Conservation (phyloP, 2,888 invertebrate genomes). For the Timema podura region DNA sequence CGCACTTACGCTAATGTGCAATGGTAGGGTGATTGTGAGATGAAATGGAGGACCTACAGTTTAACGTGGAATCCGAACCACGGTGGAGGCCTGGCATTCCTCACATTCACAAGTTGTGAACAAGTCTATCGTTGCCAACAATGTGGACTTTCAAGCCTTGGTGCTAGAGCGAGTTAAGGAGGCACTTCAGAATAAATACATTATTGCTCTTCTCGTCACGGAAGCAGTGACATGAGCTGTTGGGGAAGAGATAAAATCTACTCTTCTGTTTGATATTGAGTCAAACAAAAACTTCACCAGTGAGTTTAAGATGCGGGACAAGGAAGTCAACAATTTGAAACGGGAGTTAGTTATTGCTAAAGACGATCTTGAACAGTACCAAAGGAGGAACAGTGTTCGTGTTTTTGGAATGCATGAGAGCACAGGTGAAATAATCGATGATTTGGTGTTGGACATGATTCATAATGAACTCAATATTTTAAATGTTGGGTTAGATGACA, state of each 20-base stretch:
- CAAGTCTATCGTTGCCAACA: no score
- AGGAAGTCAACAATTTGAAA: neutral
- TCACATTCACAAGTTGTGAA: no score
- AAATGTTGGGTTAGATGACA: neutral
- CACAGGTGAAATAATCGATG: neutral
- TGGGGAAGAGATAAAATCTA: no score
- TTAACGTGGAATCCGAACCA: no score
- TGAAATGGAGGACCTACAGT: no score
- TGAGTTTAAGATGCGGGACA: neutral
- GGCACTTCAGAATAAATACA: neutral
- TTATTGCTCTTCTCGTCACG: neutral
- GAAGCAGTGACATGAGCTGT: neutral
- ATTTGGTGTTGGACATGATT: neutral
- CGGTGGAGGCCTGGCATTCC: no score
- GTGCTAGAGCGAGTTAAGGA: conserved; percentile 7
- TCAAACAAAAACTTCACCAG: neutral
- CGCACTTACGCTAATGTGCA: no score
- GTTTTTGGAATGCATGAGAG: neutral
- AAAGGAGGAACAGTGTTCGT: neutral
- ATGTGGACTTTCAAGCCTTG: neutral
- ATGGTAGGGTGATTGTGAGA: no score
- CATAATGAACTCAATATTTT: neutral
- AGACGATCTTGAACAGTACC: conserved; percentile 5
- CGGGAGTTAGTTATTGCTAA: neutral
- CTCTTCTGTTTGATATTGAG: no score